Percentiles rank a stretch among this genome's conserved stretches.
phyloP scores from a whole-genome alignment of 2,888 invertebrate genomes.

The Brachynemurus nebulosus region DNA sequence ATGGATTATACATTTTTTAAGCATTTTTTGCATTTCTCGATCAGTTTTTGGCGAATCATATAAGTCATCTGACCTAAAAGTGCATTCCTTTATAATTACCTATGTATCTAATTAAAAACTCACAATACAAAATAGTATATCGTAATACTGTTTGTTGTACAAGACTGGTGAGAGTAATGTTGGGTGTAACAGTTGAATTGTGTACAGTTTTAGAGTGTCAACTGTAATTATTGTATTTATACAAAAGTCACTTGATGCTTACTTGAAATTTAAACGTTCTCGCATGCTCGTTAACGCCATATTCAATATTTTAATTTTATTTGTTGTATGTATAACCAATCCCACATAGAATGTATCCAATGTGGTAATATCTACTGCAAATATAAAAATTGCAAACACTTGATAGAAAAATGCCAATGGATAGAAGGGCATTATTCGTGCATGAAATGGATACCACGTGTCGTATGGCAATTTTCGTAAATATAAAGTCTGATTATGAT shows the following conservation, averaged over 20 bases:
- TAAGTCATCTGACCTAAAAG: background rate
- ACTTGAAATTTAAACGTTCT: background rate
- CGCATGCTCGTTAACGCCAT: background rate
- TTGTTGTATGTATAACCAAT: constrained; percentile 1
- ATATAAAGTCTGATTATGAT: background rate
- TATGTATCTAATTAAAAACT: too few relatives aligned
- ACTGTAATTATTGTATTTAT: too few relatives aligned
- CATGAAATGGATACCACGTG: background rate
- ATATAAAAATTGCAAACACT: background rate
- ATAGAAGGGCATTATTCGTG: background rate
- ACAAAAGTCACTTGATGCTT: too few relatives aligned
- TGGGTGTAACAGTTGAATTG: too few relatives aligned
- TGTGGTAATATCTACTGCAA: background rate
- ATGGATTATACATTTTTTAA: background rate
- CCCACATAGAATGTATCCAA: background rate
- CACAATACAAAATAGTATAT: too few relatives aligned
- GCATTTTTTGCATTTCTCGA: background rate
- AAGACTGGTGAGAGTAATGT: too few relatives aligned
- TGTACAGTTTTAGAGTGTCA: too few relatives aligned
- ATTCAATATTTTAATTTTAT: background rate
- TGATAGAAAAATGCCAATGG: constrained; percentile 1
- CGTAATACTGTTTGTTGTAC: too few relatives aligned
- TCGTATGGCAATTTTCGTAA: constrained; percentile 1
- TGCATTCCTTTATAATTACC: too few relatives aligned
- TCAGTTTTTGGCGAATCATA: background rate